Evolutionary conservation across 2,888 invertebrate species (phyloP), one percentile per base, ranked within the genome.

Genomic region (Sycophila texana): DNA sequence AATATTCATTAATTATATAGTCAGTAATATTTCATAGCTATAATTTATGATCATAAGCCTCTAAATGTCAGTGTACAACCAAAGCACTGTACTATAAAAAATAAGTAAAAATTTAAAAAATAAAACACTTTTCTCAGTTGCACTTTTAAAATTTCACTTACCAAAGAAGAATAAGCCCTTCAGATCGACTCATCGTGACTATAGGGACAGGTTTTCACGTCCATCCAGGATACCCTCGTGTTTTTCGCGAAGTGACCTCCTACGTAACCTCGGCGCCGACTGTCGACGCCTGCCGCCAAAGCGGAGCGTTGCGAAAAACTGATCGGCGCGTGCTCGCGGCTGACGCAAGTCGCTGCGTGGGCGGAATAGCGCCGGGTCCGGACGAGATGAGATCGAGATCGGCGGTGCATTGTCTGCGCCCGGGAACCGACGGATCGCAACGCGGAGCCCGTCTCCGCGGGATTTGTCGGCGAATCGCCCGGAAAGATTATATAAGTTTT

Each of bases 311-410:
- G 49, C 72, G 72, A 70, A 72, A 70, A 61, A 2, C n/a, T 14
- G 0, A 53, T 53, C 53, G 16, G 53, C 53, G 53, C n/a, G n/a
- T 12, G 53, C 12, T 12, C n/a, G 2, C 18, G 12, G 63, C 12
- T 30, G 65, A 74, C 53, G 65, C 65, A 74, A 74, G n/a, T 18
- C 58, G 16, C 47, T 20, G 12, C 47, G 61, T 68, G 55, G 61
- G 55, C 26, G 68, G 51, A 67, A 74, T 55, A 63, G 55, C 49
- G 30, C n/a, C 26, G 2, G n/a, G n/a, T 74, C 74, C 58, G 66
- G 51, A 68, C 60, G 68, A 26, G 26, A 7, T 39, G 60, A 75
- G 75, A 75, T 75, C 67, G 60, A 39, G 20, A 67, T 60, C 57
- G 47, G 57, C 55, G 13, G 22, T 60, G 60, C 30, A 60, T 67